phyloP scores from a whole-genome alignment of 1,140 invertebrate genomes.

The Trinorchestia longiramus region DNA sequence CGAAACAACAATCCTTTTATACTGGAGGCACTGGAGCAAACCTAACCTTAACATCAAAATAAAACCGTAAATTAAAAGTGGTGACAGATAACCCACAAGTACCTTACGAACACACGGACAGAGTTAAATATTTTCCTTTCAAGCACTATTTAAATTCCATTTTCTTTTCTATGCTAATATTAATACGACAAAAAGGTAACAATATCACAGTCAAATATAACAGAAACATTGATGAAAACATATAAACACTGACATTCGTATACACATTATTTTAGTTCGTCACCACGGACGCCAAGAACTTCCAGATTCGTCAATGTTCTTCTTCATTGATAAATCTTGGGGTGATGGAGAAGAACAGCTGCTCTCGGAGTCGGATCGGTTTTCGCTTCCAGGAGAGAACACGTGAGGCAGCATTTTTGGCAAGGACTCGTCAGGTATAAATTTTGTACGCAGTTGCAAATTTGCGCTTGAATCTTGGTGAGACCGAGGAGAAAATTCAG shows the following conservation, averaged over 20 bases:
- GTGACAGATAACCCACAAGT: too few relatives aligned
- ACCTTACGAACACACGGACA: too few relatives aligned
- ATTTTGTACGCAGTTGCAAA: background rate
- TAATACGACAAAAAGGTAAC: background rate
- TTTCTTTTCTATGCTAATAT: too few relatives aligned
- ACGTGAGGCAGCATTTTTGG: background rate
- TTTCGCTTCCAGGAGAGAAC: background rate
- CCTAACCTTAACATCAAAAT: too few relatives aligned
- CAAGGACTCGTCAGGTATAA: background rate
- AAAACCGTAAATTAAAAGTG: too few relatives aligned
- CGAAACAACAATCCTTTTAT: too few relatives aligned
- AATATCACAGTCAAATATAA: constrained; percentile 40
- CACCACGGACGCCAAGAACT: constrained; percentile 34
- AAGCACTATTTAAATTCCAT: too few relatives aligned
- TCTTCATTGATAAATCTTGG: constrained; percentile 43
- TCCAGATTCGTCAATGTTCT: background rate
- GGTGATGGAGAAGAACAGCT: constrained; percentile 17
- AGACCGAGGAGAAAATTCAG: background rate
- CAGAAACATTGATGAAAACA: background rate
- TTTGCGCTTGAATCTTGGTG: background rate
- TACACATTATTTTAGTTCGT: background rate
- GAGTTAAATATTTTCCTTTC: too few relatives aligned
- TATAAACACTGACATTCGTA: background rate
- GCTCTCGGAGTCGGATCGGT: background rate
- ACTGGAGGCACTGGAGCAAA: too few relatives aligned